Evolutionary conservation across 2,888 invertebrate species (phyloP).

Genomic region (Enchytraeus crypticus): DNA sequence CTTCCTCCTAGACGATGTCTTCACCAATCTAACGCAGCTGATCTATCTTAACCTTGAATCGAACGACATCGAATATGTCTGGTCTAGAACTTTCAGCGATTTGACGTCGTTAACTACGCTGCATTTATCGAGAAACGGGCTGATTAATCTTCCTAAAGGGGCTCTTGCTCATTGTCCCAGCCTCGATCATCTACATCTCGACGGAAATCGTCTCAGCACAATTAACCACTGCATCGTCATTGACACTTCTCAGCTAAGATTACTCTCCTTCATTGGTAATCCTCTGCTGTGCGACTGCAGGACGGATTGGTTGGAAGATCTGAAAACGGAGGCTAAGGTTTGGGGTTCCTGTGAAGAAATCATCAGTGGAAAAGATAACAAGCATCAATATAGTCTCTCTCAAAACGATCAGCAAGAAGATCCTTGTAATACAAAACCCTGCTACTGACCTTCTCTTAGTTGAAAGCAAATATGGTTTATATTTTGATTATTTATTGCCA

Average conservation of each 20-base stretch:
- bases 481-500: no score
- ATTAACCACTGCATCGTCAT: constrained; percentile 21
- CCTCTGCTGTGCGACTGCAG: constrained; percentile 25
- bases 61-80: constrained; percentile 20
- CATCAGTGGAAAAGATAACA: no score
- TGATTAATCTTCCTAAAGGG: constrained; percentile 11
- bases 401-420: no score
- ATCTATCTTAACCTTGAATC: constrained; percentile 19
- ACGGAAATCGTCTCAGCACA: constrained; percentile 17
- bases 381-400: no score
- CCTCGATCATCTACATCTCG: constrained; percentile 7
- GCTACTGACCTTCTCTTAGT: no score
- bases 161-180: constrained; percentile 2
- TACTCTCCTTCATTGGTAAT: constrained; percentile 23
- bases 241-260: constrained; percentile 9
- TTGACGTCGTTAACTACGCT: constrained; percentile 18
- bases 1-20: constrained; percentile 17
- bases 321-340: background rate
- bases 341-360: no score
- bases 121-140: constrained; percentile 17
- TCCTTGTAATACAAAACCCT: no score
- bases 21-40: constrained; percentile 19
- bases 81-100: constrained; percentile 18
- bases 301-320: constrained; percentile 19
- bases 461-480: no score